A percentile compares a stretch with the other conserved stretches of the same genome.
phyloP scores from a whole-genome alignment of 1,140 invertebrate species.

The Polypedilum vanderplanki region DNA sequence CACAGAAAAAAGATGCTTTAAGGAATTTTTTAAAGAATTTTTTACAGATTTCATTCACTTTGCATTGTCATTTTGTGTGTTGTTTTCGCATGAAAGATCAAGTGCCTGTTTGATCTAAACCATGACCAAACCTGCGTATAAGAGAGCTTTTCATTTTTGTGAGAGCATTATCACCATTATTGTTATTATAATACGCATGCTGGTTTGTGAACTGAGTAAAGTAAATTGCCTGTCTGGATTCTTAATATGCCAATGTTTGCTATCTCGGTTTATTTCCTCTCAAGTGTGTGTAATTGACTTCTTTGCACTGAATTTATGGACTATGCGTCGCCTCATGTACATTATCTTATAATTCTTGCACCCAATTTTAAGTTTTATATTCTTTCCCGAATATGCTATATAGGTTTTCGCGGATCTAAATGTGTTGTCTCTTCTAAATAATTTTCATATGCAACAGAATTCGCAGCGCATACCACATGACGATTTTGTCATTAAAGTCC shows the following conservation, averaged over 20 bases:
- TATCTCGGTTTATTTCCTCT: background rate
- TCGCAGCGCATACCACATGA: background rate
- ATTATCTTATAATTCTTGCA: background rate
- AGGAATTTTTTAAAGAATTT: background rate
- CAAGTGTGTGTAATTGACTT: background rate
- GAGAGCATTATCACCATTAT: background rate
- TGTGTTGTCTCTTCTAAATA: background rate
- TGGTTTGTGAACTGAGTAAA: background rate
- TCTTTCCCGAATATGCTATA: background rate
- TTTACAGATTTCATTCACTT: background rate
- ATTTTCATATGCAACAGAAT: conserved; percentile 6
- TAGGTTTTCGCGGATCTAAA: background rate
- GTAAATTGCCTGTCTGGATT: background rate
- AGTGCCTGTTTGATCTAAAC: background rate
- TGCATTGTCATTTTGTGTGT: background rate
- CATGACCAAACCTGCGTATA: background rate
- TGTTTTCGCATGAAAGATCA: background rate
- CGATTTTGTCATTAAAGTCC: background rate
- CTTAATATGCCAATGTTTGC: background rate
- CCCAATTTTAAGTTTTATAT: background rate
- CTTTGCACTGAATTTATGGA: background rate
- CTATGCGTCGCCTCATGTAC: background rate
- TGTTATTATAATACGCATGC: background rate
- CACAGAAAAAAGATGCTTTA: background rate
- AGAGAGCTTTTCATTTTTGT: background rate